These are phyloP conservation scores for Liolophura sinensis DNA, from an alignment of 1,140 invertebrate species.

Conservation along the genomic window DNA sequence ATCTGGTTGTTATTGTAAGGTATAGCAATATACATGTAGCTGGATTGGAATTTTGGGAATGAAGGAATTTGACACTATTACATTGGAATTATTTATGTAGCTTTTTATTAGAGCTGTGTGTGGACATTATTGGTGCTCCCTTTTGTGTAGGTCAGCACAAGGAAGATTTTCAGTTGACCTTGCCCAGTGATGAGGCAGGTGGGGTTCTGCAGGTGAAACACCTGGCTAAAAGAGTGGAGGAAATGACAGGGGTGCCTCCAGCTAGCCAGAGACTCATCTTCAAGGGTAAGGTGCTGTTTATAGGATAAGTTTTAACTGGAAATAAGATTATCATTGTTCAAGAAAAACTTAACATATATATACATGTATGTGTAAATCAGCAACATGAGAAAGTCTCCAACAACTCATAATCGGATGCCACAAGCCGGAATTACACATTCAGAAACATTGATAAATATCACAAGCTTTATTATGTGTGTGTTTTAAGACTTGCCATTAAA, in stretches of 20 bases:
- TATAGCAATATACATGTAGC: too few species aligned
- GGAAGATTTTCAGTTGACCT: neutral
- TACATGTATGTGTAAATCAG: too few species aligned
- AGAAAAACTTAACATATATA: neutral
- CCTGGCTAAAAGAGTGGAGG: slow-evolving; percentile 1
- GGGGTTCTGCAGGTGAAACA: neutral
- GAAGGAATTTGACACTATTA: too few species aligned
- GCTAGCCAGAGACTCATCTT: neutral
- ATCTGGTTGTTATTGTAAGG: too few species aligned
- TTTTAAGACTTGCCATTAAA: neutral
- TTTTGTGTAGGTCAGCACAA: neutral
- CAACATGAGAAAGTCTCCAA: neutral
- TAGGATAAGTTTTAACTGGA: neutral
- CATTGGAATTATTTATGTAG: too few species aligned
- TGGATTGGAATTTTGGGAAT: too few species aligned
- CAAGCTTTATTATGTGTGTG: neutral
- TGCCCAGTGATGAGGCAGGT: slow-evolving; percentile 3
- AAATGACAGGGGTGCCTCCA: neutral
- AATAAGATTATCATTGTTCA: neutral
- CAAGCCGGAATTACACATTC: neutral
- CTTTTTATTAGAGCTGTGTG: neutral
- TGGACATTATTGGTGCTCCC: neutral
- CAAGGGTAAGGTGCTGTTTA: neutral
- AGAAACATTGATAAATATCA: neutral
- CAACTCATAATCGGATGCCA: neutral